Percentiles rank a stretch among this genome's conserved stretches.
phyloP scores from a whole-genome alignment of 2,113 vertebrate species.

The Etia nguti region DNA sequence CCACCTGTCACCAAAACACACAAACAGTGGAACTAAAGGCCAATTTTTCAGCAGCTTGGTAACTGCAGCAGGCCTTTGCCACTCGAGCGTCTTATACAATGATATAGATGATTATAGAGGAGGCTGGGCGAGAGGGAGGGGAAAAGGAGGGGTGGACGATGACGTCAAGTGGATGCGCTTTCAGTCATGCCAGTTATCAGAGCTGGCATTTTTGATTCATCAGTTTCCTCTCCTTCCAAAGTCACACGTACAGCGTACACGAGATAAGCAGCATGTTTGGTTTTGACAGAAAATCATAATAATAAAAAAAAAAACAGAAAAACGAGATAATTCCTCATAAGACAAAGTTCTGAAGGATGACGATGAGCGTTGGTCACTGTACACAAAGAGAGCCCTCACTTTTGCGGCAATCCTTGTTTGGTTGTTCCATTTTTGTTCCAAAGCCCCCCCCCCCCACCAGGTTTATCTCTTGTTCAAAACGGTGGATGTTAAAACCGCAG shows the following conservation, averaged over 20 bases:
- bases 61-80: slow-evolving; percentile 25
- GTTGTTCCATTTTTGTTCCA: slow-evolving; percentile 32
- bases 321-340: slow-evolving; percentile 24
- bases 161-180: slow-evolving; percentile 34
- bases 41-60: slow-evolving; percentile 36
- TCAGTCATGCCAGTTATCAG: slow-evolving; percentile 22
- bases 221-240: slow-evolving; percentile 27
- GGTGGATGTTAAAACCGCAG: slow-evolving; percentile 6
- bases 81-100: slow-evolving; percentile 35
- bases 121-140: neutral
- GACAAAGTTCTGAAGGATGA: slow-evolving; percentile 46
- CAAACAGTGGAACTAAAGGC: slow-evolving; percentile 38
- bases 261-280: slow-evolving; percentile 78
- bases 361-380: slow-evolving; percentile 65
- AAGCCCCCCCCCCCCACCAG: slow-evolving; percentile 5
- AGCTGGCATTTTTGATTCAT: slow-evolving; percentile 36
- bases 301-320: neutral
- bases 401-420: slow-evolving; percentile 36
- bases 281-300: slow-evolving; percentile 56
- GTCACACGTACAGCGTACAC: slow-evolving; percentile 68
- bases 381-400: slow-evolving; percentile 52
- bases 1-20: slow-evolving; percentile 40
- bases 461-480: neutral
- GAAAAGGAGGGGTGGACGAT: neutral
- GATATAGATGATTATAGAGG: slow-evolving; percentile 37